A percentile compares a stretch with the other conserved stretches of the same genome.
Conservation (phyloP, 2,888 invertebrate genomes). For the Carcina quercana region DNA sequence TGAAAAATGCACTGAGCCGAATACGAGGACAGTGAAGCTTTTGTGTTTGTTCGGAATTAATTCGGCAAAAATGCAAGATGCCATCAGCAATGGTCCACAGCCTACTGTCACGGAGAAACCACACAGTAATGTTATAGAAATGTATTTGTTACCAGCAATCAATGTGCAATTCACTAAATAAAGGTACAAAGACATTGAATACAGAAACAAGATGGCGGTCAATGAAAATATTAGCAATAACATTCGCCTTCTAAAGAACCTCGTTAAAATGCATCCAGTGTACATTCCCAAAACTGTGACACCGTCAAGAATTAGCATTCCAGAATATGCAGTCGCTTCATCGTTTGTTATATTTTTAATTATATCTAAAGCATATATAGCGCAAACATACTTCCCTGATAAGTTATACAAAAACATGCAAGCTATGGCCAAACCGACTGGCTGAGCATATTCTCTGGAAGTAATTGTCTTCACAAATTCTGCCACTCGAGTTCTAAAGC, state of each 20-base stretch:
- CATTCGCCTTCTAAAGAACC: conserved; percentile 9
- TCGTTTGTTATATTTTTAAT: conserved; percentile 16
- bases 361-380: conserved; percentile 18
- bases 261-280: conserved; percentile 12
- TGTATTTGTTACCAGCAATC: conserved; percentile 19
- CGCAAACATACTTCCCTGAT: conserved; percentile 18
- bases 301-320: conserved; percentile 20
- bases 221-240: conserved; percentile 10
- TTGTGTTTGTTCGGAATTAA: conserved; percentile 12
- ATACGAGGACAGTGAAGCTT: conserved; percentile 5
- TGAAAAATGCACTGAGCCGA: background rate
- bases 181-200: conserved; percentile 10
- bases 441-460: conserved; percentile 1
- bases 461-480: background rate
- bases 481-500: background rate
- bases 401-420: conserved; percentile 8
- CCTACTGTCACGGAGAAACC: conserved; percentile 7
- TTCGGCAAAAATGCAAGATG: conserved; percentile 9
- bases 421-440: conserved; percentile 2
- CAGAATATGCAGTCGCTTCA: conserved; percentile 16
- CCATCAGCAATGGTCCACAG: conserved; percentile 11
- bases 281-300: conserved; percentile 15
- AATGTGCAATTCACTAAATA: conserved; percentile 1
- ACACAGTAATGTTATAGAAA: conserved; percentile 17
- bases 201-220: conserved; percentile 19